These are phyloP conservation scores for Eulemur rubriventer DNA, from an alignment of 2,797 vertebrate genomes.

Conservation along the genomic window DNA sequence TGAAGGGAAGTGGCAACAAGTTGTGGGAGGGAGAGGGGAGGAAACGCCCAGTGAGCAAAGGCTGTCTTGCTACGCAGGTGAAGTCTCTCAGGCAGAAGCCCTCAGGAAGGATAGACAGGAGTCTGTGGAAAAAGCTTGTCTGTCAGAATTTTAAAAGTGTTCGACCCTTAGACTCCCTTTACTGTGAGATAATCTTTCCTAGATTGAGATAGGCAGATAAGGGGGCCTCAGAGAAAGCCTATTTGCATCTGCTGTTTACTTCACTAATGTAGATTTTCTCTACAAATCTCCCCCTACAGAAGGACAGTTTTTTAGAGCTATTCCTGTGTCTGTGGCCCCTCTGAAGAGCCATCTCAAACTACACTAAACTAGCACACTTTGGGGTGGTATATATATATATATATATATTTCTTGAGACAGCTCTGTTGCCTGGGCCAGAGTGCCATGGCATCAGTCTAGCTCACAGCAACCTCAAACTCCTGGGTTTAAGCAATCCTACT, in stretches of 20 bases:
- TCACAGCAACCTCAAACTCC: too few relatives aligned
- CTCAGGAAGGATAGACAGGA: too few relatives aligned
- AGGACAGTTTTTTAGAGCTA: background rate
- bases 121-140: background rate
- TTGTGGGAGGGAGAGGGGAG: background rate
- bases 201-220: background rate
- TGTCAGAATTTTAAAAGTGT: background rate
- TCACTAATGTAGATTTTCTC: background rate
- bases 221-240: background rate
- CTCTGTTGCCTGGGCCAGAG: too few relatives aligned
- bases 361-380: background rate
- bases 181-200: background rate
- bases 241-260: background rate
- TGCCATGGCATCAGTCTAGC: too few relatives aligned
- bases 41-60: background rate
- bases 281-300: background rate
- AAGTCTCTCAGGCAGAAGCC: too few relatives aligned
- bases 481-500: too few relatives aligned
- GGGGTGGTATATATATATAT: too few relatives aligned
- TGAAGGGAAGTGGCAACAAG: background rate
- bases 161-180: background rate
- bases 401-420: too few relatives aligned
- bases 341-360: background rate
- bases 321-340: background rate
- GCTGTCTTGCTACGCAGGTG: background rate